phyloP scores from a whole-genome alignment of 1,140 invertebrate species.

The Drosophila repleta region DNA sequence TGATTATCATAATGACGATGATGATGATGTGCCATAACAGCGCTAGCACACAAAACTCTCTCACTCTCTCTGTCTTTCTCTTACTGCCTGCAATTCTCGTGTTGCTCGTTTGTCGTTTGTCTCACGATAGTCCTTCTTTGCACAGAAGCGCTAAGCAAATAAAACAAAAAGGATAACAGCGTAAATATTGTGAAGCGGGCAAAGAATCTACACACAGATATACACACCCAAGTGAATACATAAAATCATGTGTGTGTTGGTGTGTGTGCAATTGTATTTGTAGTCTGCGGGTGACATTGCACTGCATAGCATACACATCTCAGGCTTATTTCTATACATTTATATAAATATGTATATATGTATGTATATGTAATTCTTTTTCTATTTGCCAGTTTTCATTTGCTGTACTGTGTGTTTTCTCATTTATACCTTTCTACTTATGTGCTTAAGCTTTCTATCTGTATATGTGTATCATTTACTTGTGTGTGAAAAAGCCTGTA shows the following conservation, averaged over 20 bases:
- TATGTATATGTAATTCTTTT: constrained; percentile 5
- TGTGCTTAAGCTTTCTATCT: constrained; percentile 11
- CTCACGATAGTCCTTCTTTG: constrained; percentile 72
- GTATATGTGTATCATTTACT: neutral
- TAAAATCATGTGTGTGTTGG: constrained; percentile 20
- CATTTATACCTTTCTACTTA: constrained; percentile 29
- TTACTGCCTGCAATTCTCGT: constrained; percentile 35
- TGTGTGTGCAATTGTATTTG: constrained; percentile 32
- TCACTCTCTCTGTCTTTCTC: neutral
- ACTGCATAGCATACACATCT: constrained; percentile 38
- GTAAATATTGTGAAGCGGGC: constrained; percentile 71
- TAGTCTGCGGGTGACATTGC: constrained; percentile 63
- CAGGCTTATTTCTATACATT: constrained; percentile 45
- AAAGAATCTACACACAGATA: constrained; percentile 36
- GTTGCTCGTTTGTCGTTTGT: constrained; percentile 48
- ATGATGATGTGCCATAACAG: constrained; percentile 50
- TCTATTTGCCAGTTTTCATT: constrained; percentile 60
- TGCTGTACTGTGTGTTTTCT: constrained; percentile 24
- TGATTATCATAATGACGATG: constrained; percentile 45
- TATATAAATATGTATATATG: neutral
- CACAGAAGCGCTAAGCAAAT: constrained; percentile 81
- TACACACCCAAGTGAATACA: constrained; percentile 30
- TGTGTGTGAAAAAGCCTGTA: constrained; percentile 29
- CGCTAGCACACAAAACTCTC: constrained; percentile 34
- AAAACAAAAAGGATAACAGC: constrained; percentile 82